Base-by-base conservation (phyloP, 2,113 vertebrate species). In the Coracopsis vasa region DNA sequence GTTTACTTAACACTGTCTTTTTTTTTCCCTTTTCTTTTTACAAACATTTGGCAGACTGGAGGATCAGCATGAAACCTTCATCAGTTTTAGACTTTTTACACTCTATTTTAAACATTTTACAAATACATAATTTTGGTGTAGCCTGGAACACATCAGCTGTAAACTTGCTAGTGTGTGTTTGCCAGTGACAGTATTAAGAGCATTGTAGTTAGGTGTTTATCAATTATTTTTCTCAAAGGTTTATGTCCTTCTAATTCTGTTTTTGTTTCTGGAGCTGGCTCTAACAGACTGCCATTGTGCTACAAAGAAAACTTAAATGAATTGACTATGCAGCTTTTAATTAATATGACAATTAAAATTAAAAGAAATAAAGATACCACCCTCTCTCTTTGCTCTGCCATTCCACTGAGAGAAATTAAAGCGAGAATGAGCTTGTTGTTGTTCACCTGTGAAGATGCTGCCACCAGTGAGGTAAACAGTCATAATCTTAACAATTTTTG, bases 1-100 rank as follows among this genome's bases (percentile, higher is more conserved):
- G 98, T 98, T 98, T 98, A 97, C 96, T 97, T 96, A 97, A 98
- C 97, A 95, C 66, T 95, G 92, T 79, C 91, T 90, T 84, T 95
- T 80, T 92, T 96, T 96, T 92, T 85, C 95, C 88, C 89, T 95
- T 73, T 91, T 75, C 39, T 94, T 95, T 96, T 97, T 95, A 97
- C 94, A 98, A 98, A 98, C 95, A 98, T 97, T 97, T 98, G 94
- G 88, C 96, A 95, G 97, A 88, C 91, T 96, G 72, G 80, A 92
- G 80, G 80, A 97, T 97, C 93, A 98, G 86, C 85, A 88, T 94
- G 96, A 97, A 98, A 97, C 88, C 86, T 86, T 96, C 96, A 91
- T 93, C 97, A 85, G 97, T 97, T 96, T 96, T 95, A 94, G 54
- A 72, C 33, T 16, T 97, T 97, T 97, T 95, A 51, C 80, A 90